Base-by-base conservation (phyloP, 2,888 invertebrate genomes). In the Eristalinus sepulchralis region DNA sequence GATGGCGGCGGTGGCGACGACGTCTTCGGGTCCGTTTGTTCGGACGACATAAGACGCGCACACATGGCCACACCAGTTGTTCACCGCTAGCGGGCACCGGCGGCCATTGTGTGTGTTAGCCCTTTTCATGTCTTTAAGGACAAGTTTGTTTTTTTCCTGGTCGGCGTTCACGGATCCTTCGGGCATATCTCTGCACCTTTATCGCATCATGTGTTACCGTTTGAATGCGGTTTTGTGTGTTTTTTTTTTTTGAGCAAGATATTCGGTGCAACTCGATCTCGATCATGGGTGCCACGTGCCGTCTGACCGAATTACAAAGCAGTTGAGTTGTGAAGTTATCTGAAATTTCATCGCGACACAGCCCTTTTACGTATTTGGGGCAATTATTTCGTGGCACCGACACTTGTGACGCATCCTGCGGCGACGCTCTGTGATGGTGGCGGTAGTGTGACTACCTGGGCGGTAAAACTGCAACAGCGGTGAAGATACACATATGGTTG, bases 121-220 rank as follows among this genome's bases (percentile, higher is more conserved):
- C 67, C 63, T 83, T 68, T 8, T 47, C n/a, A 47, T 36, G 71
- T 70, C 53, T 73, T 67, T 47, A 47, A 17, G 47, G 47, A 22
- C 57, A 57, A 6, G 11, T 70, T 47, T 27, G 57, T 60, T 64
- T 71, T 53, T 70, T 80, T 76, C 62, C n/a, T 31, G 47, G 24
- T 31, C 34, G 36, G 24, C 24, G 47, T 47, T 47, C 47, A 47
- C 17, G 17, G 72, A 72, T 72, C 68, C 62, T 80, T 80, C 60
- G 59, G 47, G 62, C 84, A 55, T 87, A 87, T 87, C 87, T 87
- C 59, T 67, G 87, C 79, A 64, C 62, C 64, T 67, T 73, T 59
- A 83, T 87, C 87, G 83, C 87, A 87, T 87, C 87, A 87, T 87
- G 87, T 87, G 87, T 75, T 83, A 87, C 87, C 72, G 83, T 87